These are phyloP conservation scores for Diploscapter pachys DNA, from an alignment of 1,140 invertebrate genomes.

Conservation along the genomic window DNA sequence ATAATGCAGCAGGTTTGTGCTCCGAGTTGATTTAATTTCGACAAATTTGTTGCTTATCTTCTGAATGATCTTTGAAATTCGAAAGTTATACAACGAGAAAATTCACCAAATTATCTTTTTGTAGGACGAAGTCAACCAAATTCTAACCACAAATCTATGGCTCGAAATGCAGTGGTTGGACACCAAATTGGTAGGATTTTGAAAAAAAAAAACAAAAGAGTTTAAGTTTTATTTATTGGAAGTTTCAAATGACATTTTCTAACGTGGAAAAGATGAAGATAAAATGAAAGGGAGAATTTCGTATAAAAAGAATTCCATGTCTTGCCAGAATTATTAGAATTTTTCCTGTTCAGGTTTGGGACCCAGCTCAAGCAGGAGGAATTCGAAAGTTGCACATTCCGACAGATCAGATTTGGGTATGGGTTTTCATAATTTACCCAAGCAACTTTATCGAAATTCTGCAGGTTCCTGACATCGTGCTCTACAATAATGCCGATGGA, in stretches of 20 bases:
- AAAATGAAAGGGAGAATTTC: no score
- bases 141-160: constrained; percentile 91
- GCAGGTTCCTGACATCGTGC: constrained; percentile 70
- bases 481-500: constrained; percentile 63
- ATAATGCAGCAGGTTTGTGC: neutral
- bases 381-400: constrained; percentile 73
- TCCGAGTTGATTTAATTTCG: neutral
- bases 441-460: no score
- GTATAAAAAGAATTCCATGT: no score
- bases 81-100: no score
- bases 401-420: constrained; percentile 71
- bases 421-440: no score
- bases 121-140: constrained; percentile 91
- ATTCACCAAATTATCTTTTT: constrained; percentile 10
- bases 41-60: neutral
- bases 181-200: constrained; percentile 74
- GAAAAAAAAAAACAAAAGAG: no score
- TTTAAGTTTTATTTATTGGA: neutral
- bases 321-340: no score
- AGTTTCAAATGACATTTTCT: constrained; percentile 57
- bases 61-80: neutral
- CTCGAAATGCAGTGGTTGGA: constrained; percentile 88
- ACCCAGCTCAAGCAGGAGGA: constrained; percentile 86
- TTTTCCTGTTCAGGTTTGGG: constrained; percentile 69
- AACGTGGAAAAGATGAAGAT: constrained; percentile 94